These are phyloP conservation scores for Pterostichus niger DNA, from an alignment of 2,888 invertebrate species.

Conservation along the genomic window DNA sequence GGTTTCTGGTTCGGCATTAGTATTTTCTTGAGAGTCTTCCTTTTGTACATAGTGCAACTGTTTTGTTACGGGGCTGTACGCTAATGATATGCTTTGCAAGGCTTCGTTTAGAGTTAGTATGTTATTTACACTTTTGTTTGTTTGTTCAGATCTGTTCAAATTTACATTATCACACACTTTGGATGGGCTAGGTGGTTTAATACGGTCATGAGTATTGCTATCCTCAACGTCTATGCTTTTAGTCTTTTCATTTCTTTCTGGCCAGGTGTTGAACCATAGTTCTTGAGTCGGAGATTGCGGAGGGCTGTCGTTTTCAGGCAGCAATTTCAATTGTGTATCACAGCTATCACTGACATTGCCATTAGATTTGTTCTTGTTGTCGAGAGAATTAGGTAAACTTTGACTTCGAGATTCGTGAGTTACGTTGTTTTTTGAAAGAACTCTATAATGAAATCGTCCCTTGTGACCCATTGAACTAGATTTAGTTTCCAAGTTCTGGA, in stretches of 20 bases:
- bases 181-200: slow-evolving; percentile 71
- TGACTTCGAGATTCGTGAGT: slow-evolving; percentile 74
- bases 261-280: slow-evolving; percentile 79
- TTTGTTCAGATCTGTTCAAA: slow-evolving; percentile 64
- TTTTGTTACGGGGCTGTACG: slow-evolving; percentile 87
- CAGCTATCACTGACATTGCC: slow-evolving; percentile 70
- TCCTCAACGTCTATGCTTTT: slow-evolving; percentile 71
- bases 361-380: slow-evolving; percentile 71
- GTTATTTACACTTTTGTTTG: slow-evolving; percentile 75
- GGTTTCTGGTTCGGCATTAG: slow-evolving; percentile 59
- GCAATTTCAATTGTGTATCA: slow-evolving; percentile 72
- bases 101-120: slow-evolving; percentile 83
- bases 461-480: slow-evolving; percentile 71
- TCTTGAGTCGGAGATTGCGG: slow-evolving; percentile 71
- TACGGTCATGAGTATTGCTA: slow-evolving; percentile 68
- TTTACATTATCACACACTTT: slow-evolving; percentile 70
- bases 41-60: slow-evolving; percentile 82
- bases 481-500: slow-evolving; percentile 70
- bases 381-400: slow-evolving; percentile 76
- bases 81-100: slow-evolving; percentile 85
- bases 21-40: slow-evolving; percentile 59
- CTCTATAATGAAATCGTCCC: slow-evolving; percentile 70
- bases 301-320: slow-evolving; percentile 70
- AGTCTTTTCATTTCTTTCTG: slow-evolving; percentile 76
- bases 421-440: slow-evolving; percentile 70